These are phyloP conservation scores for Anhinga anhinga DNA, from an alignment of 2,113 vertebrate genomes.

Conservation along the genomic window DNA sequence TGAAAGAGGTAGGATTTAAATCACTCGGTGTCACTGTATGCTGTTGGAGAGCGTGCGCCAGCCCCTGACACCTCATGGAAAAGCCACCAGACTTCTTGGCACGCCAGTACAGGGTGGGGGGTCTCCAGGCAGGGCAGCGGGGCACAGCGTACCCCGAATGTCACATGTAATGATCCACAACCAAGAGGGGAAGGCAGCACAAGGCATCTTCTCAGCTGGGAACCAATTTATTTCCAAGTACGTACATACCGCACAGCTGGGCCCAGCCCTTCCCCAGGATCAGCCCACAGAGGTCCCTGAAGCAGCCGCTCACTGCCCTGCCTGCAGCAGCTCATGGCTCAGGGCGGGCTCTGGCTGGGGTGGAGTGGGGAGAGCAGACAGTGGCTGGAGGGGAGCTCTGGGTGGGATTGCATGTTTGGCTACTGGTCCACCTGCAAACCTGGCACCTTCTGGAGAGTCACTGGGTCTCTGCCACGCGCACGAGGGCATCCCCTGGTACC, in stretches of 20 bases:
- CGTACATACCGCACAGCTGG: neutral
- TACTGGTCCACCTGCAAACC: neutral
- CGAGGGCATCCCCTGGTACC: neutral
- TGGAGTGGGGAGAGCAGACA: neutral
- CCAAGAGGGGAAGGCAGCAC: neutral
- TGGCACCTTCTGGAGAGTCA: neutral
- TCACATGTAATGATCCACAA: too few relatives aligned
- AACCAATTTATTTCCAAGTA: neutral
- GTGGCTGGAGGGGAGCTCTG: neutral
- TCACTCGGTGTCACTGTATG: fast-evolving
- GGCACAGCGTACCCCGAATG: neutral
- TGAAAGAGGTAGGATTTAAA: neutral
- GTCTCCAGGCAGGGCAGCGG: neutral
- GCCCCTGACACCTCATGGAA: neutral
- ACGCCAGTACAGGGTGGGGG: neutral
- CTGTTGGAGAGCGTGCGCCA: neutral
- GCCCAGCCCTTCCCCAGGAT: neutral
- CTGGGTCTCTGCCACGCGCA: neutral
- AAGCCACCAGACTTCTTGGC: neutral
- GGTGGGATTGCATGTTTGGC: neutral
- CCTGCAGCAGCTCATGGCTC: fast-evolving
- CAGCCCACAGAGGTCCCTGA: neutral
- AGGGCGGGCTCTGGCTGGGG: neutral
- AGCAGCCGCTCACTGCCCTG: neutral
- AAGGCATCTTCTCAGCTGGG: neutral